Base-by-base conservation (phyloP, 2,888 invertebrate species). In the Spilosoma lubricipeda region DNA sequence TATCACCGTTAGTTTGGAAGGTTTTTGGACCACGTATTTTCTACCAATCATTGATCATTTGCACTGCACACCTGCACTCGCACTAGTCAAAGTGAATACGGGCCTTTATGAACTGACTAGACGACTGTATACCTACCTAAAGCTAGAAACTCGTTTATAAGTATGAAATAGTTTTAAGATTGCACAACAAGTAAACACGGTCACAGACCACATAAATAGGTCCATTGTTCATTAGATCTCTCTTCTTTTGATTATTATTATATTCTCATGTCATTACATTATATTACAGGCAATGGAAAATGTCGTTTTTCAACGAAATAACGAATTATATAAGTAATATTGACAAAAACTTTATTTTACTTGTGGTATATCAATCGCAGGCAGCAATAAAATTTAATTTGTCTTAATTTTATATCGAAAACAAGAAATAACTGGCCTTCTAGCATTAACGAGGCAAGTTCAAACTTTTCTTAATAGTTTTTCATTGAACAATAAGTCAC, bases 121-220 rank as follows among this genome's bases (percentile, higher is more conserved):
- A 56, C n/a, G 7, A 56, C 52, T 23, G 7, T 52, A 52, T 23
- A 23, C 13, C 15, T 42, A 42, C 45, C n/a, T 75, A 69, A 73
- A 71, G 77, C 80, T 80, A 77, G 75, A 74, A 84, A 84, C 85
- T 77, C 52, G 82, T 86, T 84, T 80, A 71, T 74, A 72, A 76
- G 67, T 79, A 67, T 66, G 70, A 77, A 76, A 79, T 85, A 77
- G 76, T 82, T 82, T 78, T 69, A 73, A 77, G 69, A 66, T 85
- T 85, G 77, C 83, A 80, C 77, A 85, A 82, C 75, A 69, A 75
- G 74, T 80, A 63, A n/a, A 73, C 65, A 73, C 76, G 75, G 75
- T 72, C 75, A 74, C 73, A 78, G 77, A 78, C 68, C 70, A 67
- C 69, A 76, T 81, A 76, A 83, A 79, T 81, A 78, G 67, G 71